Conservation (phyloP, 2,888 invertebrate species). For the Tuta absoluta region DNA sequence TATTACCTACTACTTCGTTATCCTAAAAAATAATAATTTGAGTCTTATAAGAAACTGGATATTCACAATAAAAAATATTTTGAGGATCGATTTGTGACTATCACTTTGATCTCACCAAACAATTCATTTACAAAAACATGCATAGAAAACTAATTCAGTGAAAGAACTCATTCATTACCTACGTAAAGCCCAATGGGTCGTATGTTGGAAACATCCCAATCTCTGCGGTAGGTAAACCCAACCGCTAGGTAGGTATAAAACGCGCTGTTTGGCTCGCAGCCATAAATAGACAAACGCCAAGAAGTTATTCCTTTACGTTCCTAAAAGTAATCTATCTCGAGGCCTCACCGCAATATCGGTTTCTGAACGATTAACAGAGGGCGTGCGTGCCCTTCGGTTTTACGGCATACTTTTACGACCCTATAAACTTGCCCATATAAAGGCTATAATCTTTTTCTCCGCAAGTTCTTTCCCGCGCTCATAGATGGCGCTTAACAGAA, state of each 20-base stretch:
- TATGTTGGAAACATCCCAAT: constrained; percentile 22
- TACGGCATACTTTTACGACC: constrained; percentile 79
- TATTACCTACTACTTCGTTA: no score
- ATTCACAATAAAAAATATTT: no score
- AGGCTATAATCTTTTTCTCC: constrained; percentile 78
- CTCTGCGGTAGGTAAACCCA: constrained; percentile 26
- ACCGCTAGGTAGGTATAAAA: constrained; percentile 31
- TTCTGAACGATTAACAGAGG: constrained; percentile 81
- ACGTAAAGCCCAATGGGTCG: constrained; percentile 7
- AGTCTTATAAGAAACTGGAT: no score
- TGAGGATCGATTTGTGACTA: no score
- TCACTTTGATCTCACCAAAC: no score
- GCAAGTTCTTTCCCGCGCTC: constrained; percentile 51
- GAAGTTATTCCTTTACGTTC: constrained; percentile 72
- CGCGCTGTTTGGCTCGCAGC: constrained; percentile 58
- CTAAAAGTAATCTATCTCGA: constrained; percentile 75
- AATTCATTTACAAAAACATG: no score
- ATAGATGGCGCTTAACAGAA: constrained; percentile 76
- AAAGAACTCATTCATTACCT: constrained; percentile 13
- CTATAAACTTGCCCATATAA: constrained; percentile 77
- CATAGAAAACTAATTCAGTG: neutral
- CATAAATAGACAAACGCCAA: constrained; percentile 75
- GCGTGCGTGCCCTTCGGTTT: constrained; percentile 80
- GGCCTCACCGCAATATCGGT: constrained; percentile 79
- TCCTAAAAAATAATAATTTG: no score